phyloP scores from a whole-genome alignment of 2,113 vertebrate species.

The Prunella fulvescens region DNA sequence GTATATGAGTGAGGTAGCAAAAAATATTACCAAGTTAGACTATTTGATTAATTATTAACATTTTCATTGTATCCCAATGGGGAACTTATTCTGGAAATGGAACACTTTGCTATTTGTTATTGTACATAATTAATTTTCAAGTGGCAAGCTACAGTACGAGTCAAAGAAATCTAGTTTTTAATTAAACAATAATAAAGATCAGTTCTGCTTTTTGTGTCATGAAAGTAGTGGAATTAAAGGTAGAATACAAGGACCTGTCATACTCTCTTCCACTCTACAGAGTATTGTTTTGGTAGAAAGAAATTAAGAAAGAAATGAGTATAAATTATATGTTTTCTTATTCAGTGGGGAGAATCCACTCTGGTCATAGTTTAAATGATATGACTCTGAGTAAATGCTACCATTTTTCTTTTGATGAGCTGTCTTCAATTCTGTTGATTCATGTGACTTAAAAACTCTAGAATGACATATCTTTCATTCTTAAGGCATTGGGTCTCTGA shows the following conservation, averaged over 20 bases:
- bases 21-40: conserved; percentile 12
- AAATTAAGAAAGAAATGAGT: background rate
- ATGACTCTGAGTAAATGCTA: background rate
- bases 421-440: background rate
- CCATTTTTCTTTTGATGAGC: conserved; percentile 20
- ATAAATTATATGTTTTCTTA: background rate
- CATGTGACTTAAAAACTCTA: background rate
- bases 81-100: conserved; percentile 12
- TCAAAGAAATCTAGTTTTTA: conserved; percentile 49
- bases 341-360: background rate
- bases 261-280: background rate
- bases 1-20: conserved; percentile 17
- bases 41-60: conserved; percentile 61
- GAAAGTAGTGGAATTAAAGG: background rate
- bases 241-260: background rate
- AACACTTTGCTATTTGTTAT: conserved; percentile 20
- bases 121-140: conserved; percentile 59
- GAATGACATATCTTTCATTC: conserved; percentile 2
- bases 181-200: conserved; percentile 26
- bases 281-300: background rate
- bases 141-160: background rate
- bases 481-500: background rate
- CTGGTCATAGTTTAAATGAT: background rate
- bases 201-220: background rate
- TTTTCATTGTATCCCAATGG: conserved; percentile 6